Conservation (phyloP, 2,113 vertebrate species). For the Rhea americana region DNA sequence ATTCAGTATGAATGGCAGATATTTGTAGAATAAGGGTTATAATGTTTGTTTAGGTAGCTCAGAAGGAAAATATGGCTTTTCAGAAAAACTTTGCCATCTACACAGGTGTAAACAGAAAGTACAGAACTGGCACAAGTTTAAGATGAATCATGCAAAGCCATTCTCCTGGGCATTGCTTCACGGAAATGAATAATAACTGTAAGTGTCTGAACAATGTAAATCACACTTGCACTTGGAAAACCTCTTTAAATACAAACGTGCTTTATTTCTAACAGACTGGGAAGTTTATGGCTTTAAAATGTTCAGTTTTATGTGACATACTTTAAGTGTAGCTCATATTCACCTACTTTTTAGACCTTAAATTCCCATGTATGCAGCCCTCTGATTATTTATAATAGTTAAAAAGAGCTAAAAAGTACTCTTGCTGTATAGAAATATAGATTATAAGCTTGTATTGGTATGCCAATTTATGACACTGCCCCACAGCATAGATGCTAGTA, state of each 20-base stretch:
- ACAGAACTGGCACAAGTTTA: neutral
- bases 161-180: conserved; percentile 63
- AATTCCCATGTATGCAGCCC: neutral
- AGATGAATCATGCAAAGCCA: conserved; percentile 54
- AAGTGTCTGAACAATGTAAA: conserved; percentile 70
- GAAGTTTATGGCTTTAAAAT: conserved; percentile 62
- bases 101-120: conserved; percentile 67
- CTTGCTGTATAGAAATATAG: neutral
- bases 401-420: neutral
- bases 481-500: rapidly evolving
- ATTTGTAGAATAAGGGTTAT: neutral
- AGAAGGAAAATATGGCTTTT: conserved; percentile 32
- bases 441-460: neutral
- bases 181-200: conserved; percentile 69
- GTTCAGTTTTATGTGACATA: conserved; percentile 32
- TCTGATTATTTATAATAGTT: neutral
- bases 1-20: neutral
- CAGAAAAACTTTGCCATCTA: conserved; percentile 24
- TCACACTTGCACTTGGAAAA: conserved; percentile 67
- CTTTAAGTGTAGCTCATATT: conserved; percentile 43
- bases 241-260: conserved; percentile 71
- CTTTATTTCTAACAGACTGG: conserved; percentile 62
- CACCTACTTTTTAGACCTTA: conserved; percentile 13
- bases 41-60: conserved; percentile 25
- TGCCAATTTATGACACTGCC: neutral